Conservation (phyloP, 2,113 vertebrate genomes). For the Psophia crepitans region DNA sequence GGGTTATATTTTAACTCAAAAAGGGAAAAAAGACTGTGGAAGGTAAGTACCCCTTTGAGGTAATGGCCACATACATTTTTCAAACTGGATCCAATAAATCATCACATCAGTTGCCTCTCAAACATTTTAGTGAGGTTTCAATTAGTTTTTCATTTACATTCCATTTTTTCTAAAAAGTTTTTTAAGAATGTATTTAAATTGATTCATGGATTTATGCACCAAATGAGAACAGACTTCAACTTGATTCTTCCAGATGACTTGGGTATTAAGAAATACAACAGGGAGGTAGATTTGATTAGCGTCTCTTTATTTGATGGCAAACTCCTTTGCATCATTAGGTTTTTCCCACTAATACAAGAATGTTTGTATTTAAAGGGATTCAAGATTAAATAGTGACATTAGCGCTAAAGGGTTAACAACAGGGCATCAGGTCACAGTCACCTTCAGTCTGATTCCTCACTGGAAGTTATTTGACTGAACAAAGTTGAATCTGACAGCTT, state of each 20-base stretch:
- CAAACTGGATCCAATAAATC: not conserved
- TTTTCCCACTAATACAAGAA: not conserved
- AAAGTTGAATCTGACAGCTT: not conserved
- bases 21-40: not conserved
- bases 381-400: not conserved
- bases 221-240: not conserved
- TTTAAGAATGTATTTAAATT: not conserved
- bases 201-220: not conserved
- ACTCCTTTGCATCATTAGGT: not conserved
- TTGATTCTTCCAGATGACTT: not conserved
- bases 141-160: not conserved
- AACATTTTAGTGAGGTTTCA: not conserved
- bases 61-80: not conserved
- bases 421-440: not conserved
- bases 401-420: not conserved
- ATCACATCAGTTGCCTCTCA: not conserved
- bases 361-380: not conserved
- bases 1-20: not conserved
- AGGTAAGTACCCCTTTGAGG: not conserved
- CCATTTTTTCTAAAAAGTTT: not conserved
- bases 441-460: not conserved
- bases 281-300: not conserved
- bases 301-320: not conserved
- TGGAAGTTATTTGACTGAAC: not conserved
- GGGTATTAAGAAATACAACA: not conserved